Evolutionary conservation across 1,140 invertebrate genomes (phyloP).

Genomic region (Drosophila gunungcola): DNA sequence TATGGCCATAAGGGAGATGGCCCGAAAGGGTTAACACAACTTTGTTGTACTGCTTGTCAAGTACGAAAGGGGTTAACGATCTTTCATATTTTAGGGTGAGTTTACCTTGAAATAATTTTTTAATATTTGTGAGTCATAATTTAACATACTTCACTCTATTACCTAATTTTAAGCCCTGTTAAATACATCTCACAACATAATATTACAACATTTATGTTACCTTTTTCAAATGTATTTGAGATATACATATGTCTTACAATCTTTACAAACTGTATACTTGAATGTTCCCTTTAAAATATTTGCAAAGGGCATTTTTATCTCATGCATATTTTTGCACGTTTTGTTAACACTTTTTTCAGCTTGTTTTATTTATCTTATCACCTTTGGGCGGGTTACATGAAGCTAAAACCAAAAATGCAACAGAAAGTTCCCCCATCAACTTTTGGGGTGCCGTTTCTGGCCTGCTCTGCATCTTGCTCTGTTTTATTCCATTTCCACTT

Average conservation of each 20-base stretch:
- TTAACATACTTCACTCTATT: no score
- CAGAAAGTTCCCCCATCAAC: conserved; percentile 30
- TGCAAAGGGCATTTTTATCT: conserved; percentile 8
- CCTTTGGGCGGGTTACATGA: conserved; percentile 45
- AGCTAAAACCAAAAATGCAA: conserved; percentile 60
- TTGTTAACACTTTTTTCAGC: conserved; percentile 3
- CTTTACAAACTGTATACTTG: neutral
- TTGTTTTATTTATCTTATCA: conserved; percentile 33
- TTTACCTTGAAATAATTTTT: neutral
- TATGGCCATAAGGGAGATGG: conserved; percentile 27
- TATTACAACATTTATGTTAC: no score
- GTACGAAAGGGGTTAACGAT: conserved; percentile 8
- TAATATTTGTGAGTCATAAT: no score
- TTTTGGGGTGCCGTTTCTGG: conserved; percentile 6
- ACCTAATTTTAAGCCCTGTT: no score
- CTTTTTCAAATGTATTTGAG: no score
- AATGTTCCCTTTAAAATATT: neutral
- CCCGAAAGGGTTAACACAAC: conserved; percentile 19
- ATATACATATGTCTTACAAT: neutral
- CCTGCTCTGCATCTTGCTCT: conserved; percentile 11
- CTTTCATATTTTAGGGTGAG: neutral
- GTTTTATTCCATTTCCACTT: conserved; percentile 64
- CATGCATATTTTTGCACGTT: conserved; percentile 20
- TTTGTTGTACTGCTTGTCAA: conserved; percentile 22
- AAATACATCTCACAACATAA: no score